Percentiles rank a stretch among this genome's conserved stretches.
phyloP scores from a whole-genome alignment of 1,140 invertebrate genomes.

The Phymastichus coffea region DNA sequence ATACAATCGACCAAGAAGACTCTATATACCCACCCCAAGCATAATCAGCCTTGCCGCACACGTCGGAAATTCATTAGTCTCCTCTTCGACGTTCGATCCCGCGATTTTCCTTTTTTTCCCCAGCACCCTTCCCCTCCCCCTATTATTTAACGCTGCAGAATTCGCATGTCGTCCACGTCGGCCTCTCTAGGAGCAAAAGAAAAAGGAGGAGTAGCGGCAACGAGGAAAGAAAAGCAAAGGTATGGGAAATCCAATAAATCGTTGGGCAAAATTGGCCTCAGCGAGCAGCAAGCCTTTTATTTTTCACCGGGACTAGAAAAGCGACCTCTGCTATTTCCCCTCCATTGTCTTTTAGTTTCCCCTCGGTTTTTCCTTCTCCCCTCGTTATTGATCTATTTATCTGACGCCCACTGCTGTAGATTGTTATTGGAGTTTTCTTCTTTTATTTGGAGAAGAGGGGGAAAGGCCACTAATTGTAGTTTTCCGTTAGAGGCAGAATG shows the following conservation, averaged over 20 bases:
- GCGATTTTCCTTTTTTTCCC: no score
- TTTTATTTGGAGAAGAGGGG: no score
- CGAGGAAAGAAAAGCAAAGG: background rate
- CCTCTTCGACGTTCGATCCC: background rate
- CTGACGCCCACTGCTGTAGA: background rate
- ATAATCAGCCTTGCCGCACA: no score
- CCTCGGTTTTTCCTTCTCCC: background rate
- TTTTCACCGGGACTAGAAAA: background rate
- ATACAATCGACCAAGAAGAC: no score
- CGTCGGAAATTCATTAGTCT: conserved; percentile 19
- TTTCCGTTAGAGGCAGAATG: no score
- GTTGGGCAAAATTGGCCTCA: conserved; percentile 15
- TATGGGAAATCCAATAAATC: conserved; percentile 25
- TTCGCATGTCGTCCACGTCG: conserved; percentile 2
- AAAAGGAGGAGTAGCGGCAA: background rate
- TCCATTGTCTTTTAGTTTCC: background rate
- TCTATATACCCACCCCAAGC: no score
- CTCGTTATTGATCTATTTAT: conserved; percentile 25
- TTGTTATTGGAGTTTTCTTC: no score
- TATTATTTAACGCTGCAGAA: background rate
- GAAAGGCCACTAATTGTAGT: no score
- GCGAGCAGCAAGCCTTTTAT: conserved; percentile 15
- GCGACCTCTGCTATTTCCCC: background rate
- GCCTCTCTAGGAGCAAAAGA: background rate
- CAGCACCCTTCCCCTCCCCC: background rate